These are phyloP conservation scores for Gymnoscopelus microlampas DNA, from an alignment of 2,797 vertebrate species.

Conservation along the genomic window DNA sequence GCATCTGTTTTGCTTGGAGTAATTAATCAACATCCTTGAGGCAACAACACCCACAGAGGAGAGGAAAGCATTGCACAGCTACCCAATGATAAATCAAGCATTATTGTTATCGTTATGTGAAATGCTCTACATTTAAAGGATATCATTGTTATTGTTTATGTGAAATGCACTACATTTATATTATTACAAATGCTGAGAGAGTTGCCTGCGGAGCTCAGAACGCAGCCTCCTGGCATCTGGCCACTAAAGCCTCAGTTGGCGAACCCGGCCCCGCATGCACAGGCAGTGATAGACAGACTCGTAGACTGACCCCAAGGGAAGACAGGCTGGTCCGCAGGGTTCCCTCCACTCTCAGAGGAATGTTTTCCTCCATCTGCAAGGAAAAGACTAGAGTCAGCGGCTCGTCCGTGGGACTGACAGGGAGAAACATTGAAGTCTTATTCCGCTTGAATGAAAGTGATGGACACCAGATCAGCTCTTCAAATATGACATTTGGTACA, in stretches of 20 bases:
- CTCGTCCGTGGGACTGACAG: too few relatives aligned
- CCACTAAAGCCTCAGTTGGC: conserved; percentile 45
- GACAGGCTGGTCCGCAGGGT: conserved; percentile 78
- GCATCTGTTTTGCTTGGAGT: background rate
- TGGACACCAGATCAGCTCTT: too few relatives aligned
- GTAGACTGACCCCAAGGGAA: conserved; percentile 79
- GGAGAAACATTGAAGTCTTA: too few relatives aligned
- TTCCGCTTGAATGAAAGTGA: too few relatives aligned
- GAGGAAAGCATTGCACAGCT: background rate
- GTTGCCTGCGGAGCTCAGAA: conserved; percentile 40
- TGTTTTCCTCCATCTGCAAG: conserved; percentile 74
- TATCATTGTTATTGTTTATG: background rate
- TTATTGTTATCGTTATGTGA: too few relatives aligned
- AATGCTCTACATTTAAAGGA: background rate
- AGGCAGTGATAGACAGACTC: conserved; percentile 27
- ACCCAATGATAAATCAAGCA: background rate
- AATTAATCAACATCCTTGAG: background rate
- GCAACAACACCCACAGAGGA: background rate
- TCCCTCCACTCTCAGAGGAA: conserved; percentile 77
- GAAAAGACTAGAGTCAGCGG: conserved; percentile 6
- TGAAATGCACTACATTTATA: conserved; percentile 40
- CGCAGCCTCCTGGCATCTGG: conserved; percentile 37
- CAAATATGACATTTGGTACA: too few relatives aligned
- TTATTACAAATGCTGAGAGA: conserved; percentile 17
- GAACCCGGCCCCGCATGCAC: conserved; percentile 42